Conservation (phyloP, 2,113 vertebrate species). For the Cisticola juncidis region DNA sequence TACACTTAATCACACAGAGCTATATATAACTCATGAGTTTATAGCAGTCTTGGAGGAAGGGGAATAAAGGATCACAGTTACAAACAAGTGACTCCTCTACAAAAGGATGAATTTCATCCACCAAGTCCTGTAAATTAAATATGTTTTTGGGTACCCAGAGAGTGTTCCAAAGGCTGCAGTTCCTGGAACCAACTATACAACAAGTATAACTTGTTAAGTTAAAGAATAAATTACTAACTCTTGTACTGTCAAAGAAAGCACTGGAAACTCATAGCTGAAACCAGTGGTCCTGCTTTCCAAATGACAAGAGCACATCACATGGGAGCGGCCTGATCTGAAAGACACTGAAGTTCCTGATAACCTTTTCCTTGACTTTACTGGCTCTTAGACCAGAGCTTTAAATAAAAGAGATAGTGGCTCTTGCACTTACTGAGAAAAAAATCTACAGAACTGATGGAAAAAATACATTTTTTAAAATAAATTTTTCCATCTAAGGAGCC, state of each 20-base stretch:
- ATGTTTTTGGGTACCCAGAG: background rate
- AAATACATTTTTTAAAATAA: background rate
- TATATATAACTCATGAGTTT: background rate
- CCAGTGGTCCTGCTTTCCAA: background rate
- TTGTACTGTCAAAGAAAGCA: background rate
- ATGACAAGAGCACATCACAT: background rate
- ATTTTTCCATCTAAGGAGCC: constrained; percentile 22
- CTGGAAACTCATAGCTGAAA: background rate
- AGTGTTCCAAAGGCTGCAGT: background rate
- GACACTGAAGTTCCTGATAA: background rate
- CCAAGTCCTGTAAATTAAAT: background rate
- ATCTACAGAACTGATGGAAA: background rate
- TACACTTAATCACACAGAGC: background rate
- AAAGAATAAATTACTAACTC: background rate
- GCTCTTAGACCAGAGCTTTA: background rate
- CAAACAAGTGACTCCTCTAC: background rate
- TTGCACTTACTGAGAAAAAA: background rate
- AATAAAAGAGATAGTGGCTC: background rate
- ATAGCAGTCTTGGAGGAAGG: background rate
- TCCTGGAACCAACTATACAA: background rate
- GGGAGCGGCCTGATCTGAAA: background rate
- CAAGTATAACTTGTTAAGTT: background rate
- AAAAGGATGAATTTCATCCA: background rate
- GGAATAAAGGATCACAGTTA: background rate
- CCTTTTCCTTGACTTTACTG: background rate